A percentile compares a stretch with the other conserved stretches of the same genome.
These are phyloP conservation scores for Thalpophila matura DNA, from an alignment of 2,888 invertebrate species.

Conservation along the genomic window DNA sequence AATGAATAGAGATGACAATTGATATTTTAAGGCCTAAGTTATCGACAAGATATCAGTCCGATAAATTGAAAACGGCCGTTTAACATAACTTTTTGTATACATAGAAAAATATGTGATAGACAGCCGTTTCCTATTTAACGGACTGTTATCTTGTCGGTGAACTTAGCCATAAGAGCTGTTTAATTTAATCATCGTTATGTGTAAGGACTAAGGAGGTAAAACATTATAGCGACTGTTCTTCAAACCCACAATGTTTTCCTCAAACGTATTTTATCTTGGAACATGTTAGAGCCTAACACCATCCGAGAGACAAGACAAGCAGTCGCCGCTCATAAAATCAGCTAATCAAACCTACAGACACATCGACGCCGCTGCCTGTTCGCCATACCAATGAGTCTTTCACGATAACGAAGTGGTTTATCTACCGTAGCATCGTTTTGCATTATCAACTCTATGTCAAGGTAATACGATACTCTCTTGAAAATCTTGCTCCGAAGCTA, in stretches of 20 bases:
- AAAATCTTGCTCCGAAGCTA: slow-evolving; percentile 60
- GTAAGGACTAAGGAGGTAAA: too few species aligned
- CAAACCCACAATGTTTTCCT: slow-evolving; percentile 27
- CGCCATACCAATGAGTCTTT: slow-evolving; percentile 80
- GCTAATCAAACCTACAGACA: slow-evolving; percentile 88
- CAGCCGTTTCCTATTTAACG: too few species aligned
- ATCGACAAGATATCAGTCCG: too few species aligned
- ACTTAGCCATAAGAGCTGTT: too few species aligned
- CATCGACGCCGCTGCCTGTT: slow-evolving; percentile 86
- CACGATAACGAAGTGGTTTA: slow-evolving; percentile 70
- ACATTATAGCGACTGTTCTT: slow-evolving; percentile 9
- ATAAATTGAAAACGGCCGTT: too few species aligned
- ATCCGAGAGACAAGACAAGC: slow-evolving; percentile 70
- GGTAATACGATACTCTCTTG: slow-evolving; percentile 62
- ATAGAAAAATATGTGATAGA: too few species aligned
- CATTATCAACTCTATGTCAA: slow-evolving; percentile 62
- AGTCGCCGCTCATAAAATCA: slow-evolving; percentile 83
- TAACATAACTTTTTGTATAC: too few species aligned
- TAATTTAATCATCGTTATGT: too few species aligned
- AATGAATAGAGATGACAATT: too few species aligned
- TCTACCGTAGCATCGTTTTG: slow-evolving; percentile 42
- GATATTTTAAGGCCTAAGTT: too few species aligned
- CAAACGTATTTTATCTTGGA: slow-evolving; percentile 38
- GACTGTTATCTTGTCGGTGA: too few species aligned
- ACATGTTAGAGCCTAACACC: slow-evolving; percentile 43